Conservation (phyloP, 2,888 invertebrate species). For the Lycia hirtaria region DNA sequence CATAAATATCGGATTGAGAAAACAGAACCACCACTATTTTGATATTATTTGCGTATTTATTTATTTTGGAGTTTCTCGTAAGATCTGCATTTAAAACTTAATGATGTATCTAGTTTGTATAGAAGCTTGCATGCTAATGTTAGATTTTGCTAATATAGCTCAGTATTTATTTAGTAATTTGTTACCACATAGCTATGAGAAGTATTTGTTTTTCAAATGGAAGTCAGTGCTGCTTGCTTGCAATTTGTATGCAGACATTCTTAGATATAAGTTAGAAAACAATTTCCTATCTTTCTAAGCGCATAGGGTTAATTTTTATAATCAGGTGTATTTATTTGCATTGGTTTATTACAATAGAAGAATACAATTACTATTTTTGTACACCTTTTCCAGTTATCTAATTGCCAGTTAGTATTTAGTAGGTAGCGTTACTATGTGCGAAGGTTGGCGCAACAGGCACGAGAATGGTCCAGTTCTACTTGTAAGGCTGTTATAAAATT, state of each 20-base stretch:
- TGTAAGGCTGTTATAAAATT: no score
- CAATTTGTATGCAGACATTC: background rate
- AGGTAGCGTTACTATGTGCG: no score
- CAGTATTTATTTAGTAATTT: background rate
- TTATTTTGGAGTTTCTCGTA: background rate
- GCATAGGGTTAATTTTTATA: no score
- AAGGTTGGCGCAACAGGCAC: no score
- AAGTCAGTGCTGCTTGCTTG: background rate
- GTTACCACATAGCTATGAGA: background rate
- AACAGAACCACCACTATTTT: constrained; percentile 13
- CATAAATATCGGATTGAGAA: no score
- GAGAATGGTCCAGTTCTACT: no score
- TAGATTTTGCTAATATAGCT: background rate
- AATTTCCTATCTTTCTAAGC: no score
- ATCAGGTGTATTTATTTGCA: no score
- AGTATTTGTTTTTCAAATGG: background rate
- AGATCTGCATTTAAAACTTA: background rate
- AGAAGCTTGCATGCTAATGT: background rate
- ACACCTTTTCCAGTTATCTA: no score
- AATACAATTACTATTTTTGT: no score
- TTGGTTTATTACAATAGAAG: no score
- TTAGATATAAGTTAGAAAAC: background rate
- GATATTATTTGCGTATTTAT: constrained; percentile 11
- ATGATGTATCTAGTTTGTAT: background rate
- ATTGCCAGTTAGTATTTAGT: no score